Percentiles rank a stretch among this genome's conserved stretches.
phyloP scores from a whole-genome alignment of 2,888 invertebrate genomes.

The Stenichneumon culpator region DNA sequence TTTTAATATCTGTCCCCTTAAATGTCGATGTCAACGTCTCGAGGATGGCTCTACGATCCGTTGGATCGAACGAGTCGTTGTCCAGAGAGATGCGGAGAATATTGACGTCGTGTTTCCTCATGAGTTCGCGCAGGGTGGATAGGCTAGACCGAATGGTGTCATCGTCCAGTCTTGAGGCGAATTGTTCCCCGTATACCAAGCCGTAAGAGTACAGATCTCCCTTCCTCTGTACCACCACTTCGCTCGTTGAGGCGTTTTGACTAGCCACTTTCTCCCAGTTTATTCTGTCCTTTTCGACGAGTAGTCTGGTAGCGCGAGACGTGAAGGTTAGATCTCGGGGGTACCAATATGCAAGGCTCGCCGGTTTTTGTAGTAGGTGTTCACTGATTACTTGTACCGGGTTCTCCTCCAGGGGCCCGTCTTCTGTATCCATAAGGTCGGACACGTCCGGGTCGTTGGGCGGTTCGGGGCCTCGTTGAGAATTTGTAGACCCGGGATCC shows the following conservation, averaged over 20 bases:
- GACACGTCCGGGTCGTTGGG: no score
- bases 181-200: not conserved
- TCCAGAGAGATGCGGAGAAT: not conserved
- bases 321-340: not conserved
- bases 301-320: not conserved
- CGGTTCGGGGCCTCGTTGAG: no score
- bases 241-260: not conserved
- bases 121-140: not conserved
- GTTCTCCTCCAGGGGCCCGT: no score
- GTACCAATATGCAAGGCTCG: not conserved
- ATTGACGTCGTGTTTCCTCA: not conserved
- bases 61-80: not conserved
- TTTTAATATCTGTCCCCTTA: not conserved
- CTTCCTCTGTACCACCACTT: not conserved
- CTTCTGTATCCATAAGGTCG: no score
- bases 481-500: no score
- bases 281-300: not conserved
- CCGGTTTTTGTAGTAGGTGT: not conserved
- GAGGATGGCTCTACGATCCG: not conserved
- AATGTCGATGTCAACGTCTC: not conserved
- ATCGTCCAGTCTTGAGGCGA: not conserved
- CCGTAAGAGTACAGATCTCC: not conserved
- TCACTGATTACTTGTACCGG: not conserved
- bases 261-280: not conserved
- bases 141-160: not conserved